Conservation (phyloP, 2,797 vertebrate species). For the Etheostoma nigrum region DNA sequence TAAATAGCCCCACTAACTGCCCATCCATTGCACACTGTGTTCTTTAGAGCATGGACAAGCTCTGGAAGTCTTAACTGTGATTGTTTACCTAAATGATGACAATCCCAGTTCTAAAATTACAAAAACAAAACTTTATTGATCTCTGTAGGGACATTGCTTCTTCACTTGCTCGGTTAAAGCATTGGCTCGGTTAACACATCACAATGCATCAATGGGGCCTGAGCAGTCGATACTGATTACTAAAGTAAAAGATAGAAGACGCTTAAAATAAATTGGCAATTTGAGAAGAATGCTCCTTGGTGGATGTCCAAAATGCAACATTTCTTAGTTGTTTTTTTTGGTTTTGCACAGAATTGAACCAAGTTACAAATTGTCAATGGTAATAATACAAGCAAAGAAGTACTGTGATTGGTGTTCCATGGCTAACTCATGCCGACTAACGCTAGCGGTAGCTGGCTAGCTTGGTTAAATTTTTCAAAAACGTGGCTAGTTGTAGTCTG, state of each 20-base stretch:
- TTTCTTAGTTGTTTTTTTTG: too few species aligned
- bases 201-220: not conserved
- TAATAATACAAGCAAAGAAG: too few species aligned
- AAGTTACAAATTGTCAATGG: too few species aligned
- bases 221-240: constrained; percentile 7
- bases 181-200: not conserved
- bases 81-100: constrained; percentile 42
- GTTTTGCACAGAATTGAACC: too few species aligned
- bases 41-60: constrained; percentile 28
- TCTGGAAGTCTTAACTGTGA: constrained; percentile 32
- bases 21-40: constrained; percentile 32
- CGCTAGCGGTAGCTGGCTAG: too few species aligned
- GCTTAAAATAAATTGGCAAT: not conserved
- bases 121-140: constrained; percentile 34
- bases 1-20: constrained; percentile 47
- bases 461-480: too few species aligned
- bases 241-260: constrained; percentile 7
- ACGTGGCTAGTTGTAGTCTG: too few species aligned
- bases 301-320: not conserved
- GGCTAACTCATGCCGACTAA: too few species aligned
- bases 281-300: not conserved
- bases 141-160: constrained; percentile 22
- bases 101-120: constrained; percentile 30
- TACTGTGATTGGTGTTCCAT: too few species aligned
- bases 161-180: constrained; percentile 7